Conservation (phyloP, 2,888 invertebrate genomes). For the Germaria angustata region DNA sequence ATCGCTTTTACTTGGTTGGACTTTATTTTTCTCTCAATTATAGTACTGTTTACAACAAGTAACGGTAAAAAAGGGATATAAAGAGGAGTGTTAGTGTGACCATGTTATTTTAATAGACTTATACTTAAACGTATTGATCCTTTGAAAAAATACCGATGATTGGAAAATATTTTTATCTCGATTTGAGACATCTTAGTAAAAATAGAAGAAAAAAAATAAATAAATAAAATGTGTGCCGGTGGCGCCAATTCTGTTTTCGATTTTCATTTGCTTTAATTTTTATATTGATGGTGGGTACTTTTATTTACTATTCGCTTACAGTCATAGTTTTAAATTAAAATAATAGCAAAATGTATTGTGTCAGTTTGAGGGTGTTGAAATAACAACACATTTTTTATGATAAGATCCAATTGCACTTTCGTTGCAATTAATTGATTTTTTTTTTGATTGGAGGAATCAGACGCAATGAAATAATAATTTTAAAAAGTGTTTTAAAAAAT, state of each 20-base stretch:
- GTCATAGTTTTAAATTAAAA: conserved; percentile 35
- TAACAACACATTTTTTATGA: background rate
- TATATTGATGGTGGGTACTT: conserved; percentile 23
- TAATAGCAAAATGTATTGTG: background rate
- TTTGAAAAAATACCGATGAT: no score
- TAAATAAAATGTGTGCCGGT: background rate
- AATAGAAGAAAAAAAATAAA: background rate
- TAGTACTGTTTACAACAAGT: no score
- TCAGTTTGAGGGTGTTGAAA: conserved; percentile 1
- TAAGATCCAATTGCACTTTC: background rate
- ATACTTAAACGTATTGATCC: no score
- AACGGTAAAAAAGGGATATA: no score
- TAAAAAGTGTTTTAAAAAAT: background rate
- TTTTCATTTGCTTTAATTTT: conserved; percentile 21
- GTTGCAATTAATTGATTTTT: conserved; percentile 4
- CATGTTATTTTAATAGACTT: no score
- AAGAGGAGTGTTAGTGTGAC: no score
- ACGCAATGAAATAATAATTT: background rate
- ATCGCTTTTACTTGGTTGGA: background rate
- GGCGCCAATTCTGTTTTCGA: conserved; percentile 42
- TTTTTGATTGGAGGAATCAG: conserved; percentile 5
- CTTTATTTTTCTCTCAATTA: no score
- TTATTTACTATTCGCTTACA: background rate
- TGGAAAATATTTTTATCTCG: background rate
- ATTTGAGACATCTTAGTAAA: no score